A percentile compares a stretch with the other conserved stretches of the same genome.
These are phyloP conservation scores for Anthrax anthrax DNA, from an alignment of 2,888 invertebrate genomes.

Conservation along the genomic window DNA sequence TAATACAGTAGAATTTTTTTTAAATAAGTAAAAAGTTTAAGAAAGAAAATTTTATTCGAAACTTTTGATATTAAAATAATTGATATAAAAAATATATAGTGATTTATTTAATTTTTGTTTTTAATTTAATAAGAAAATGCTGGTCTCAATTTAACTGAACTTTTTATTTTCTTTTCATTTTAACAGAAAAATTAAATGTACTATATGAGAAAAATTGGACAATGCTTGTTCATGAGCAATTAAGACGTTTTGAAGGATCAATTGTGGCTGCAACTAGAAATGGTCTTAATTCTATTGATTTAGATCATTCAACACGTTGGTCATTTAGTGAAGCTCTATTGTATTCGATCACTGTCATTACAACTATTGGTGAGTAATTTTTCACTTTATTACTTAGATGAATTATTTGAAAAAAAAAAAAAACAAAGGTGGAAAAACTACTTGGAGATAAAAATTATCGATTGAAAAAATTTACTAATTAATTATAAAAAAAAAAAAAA, in stretches of 20 bases:
- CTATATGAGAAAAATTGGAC: conserved; percentile 78
- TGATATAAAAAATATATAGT: too few species aligned
- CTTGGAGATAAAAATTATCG: too few species aligned
- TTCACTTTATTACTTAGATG: too few species aligned
- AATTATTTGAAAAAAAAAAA: too few species aligned
- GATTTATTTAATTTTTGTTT: too few species aligned
- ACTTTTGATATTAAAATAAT: too few species aligned
- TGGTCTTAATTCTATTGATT: conserved; percentile 14
- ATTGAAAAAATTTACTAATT: background rate
- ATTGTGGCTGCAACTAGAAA: conserved; percentile 62
- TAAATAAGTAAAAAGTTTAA: too few species aligned
- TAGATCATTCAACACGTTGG: conserved; percentile 38
- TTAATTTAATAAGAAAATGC: too few species aligned
- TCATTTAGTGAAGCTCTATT: conserved; percentile 70
- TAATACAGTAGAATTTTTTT: too few species aligned
- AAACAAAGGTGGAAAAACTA: too few species aligned
- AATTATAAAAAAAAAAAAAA: background rate
- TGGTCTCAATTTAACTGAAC: too few species aligned
- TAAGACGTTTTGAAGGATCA: conserved; percentile 63
- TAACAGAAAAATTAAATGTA: conserved; percentile 62
- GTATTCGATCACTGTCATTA: conserved; percentile 75
- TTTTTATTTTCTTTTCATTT: background rate
- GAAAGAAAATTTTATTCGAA: too few species aligned
- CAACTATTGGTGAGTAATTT: conserved; percentile 65
- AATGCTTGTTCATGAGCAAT: conserved; percentile 56